Base-by-base conservation (phyloP, 2,888 invertebrate genomes). In the Cephus sareptanus region DNA sequence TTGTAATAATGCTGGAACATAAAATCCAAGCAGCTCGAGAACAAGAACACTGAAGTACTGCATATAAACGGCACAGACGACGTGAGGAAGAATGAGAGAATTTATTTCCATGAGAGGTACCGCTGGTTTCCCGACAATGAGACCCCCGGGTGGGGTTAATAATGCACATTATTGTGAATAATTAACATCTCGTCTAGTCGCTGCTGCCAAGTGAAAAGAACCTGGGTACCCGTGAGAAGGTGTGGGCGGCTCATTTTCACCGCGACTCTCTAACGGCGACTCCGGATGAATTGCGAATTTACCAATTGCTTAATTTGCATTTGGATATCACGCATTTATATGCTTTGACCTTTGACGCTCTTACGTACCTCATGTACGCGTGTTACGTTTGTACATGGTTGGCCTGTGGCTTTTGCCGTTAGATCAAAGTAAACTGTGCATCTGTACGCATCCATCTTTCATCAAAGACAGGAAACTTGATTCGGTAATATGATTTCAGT, bases 161-260 rank as follows among this genome's bases (percentile, higher is more conserved):
- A 23, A 23, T 34, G 71, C 71, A 34, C 31, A 23, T 74, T 74
- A 74, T 74, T 34, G n/a, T 74, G 30, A 74, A 74, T 74, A 35
- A 74, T 74, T 74, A 74, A 35, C 35, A 30, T 37, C 74, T 35
- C 74, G 35, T 74, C 74, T 31, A 37, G 37, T 11, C n/a, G 34
- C 13, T 13, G 33, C 34, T 74, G 74, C 74, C 74, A 74, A 74
- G 74, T 74, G 74, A 74, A 74, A 74, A 74, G 74, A 74, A 34
- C 9, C 9, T 23, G 40, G 23, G n/a, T 11, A 34, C 74, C 31
- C 37, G 35, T 31, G 37, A 74, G 37, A 74, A 35, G 74, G 74
- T 4, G 74, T n/a, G 35, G 71, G 30, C 31, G 30, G 11, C 31
- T 74, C 74, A n/a, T 74, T 74, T 74, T 74, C 74, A 74, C 74